Evolutionary conservation across 2,888 invertebrate genomes (phyloP), one percentile per base, ranked within the genome.

Genomic region (Amorpha juglandis): DNA sequence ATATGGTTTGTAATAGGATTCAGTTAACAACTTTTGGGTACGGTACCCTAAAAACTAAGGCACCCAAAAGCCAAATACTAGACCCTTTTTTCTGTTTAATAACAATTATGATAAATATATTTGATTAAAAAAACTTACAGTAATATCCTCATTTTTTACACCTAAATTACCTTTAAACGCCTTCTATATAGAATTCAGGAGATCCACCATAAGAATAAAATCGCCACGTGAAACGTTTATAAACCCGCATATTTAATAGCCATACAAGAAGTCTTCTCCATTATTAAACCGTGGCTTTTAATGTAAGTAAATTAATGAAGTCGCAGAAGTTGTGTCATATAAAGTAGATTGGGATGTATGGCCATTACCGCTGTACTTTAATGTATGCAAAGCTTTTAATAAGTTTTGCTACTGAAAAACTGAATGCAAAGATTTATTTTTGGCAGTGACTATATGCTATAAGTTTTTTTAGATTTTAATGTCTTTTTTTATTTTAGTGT

Each of bases 301-400:
- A 90, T 87, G 82, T 82, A 84, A 84, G 81, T 72, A 90, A 88
- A 91, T 91, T 91, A 91, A 90, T 90, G 90, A 83, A 84, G 84
- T 84, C 73, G 78, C 83, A 82, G 87, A 89, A 89, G 87, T 88
- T 70, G 53, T 70, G 47, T 51, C 55, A 35, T 65, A 65, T 63
- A 65, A 65, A 65, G 63, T 42, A 62, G 38, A 63, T 47, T 53
- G 66, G 66, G 68, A 68, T 71, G 58, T 70, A 69, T 70, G 70
- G 55, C 42, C 45, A 66, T 62, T 66, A 65, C 48, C 47, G 35
- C 33, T 52, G 53, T 45, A n/a, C 27, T 27, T 4, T 64, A 69
- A 67, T 70, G 45, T 70, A 72, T 71, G 71, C 68, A 72, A 70
- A 72, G 65, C 65, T 53, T 62, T 63, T 52, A 64, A 63, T 63